These are phyloP conservation scores for Macropus fuliginosus DNA, from an alignment of 2,797 vertebrate genomes.

Conservation along the genomic window DNA sequence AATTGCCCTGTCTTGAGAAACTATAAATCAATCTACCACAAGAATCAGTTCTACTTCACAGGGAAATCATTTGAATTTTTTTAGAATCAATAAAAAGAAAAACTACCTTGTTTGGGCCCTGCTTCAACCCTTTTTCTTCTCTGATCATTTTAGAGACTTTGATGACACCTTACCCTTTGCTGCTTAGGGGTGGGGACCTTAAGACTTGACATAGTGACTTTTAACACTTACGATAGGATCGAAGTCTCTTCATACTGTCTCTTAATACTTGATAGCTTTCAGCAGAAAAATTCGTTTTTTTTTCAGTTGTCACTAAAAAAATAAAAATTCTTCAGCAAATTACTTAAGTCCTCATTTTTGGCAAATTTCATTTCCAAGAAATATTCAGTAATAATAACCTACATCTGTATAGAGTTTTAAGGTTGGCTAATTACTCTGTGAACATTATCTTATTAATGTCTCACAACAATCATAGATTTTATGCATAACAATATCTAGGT, in stretches of 20 bases:
- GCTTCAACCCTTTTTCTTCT: neutral
- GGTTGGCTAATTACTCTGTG: neutral
- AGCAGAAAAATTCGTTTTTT: neutral
- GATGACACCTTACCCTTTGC: neutral
- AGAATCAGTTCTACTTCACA: neutral
- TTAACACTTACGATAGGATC: slow-evolving; percentile 73
- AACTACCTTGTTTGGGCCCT: neutral
- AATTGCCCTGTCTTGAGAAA: neutral
- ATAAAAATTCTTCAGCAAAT: slow-evolving; percentile 44
- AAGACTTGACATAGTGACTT: neutral
- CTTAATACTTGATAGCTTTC: slow-evolving; percentile 58
- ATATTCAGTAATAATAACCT: neutral
- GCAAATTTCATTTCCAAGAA: neutral
- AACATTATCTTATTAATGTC: neutral
- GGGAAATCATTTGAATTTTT: neutral
- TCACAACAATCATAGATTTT: neutral
- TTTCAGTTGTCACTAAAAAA: slow-evolving; percentile 67
- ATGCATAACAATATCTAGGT: neutral
- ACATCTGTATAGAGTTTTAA: neutral
- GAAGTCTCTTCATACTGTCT: slow-evolving; percentile 38
- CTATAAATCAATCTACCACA: neutral
- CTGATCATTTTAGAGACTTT: neutral
- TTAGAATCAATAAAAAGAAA: neutral
- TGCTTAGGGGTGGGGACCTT: neutral
- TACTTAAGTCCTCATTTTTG: slow-evolving; percentile 5